Percentiles rank a stretch among this genome's conserved stretches.
These are phyloP conservation scores for Neodiprion fabricii DNA, from an alignment of 1,140 invertebrate species.

Conservation along the genomic window DNA sequence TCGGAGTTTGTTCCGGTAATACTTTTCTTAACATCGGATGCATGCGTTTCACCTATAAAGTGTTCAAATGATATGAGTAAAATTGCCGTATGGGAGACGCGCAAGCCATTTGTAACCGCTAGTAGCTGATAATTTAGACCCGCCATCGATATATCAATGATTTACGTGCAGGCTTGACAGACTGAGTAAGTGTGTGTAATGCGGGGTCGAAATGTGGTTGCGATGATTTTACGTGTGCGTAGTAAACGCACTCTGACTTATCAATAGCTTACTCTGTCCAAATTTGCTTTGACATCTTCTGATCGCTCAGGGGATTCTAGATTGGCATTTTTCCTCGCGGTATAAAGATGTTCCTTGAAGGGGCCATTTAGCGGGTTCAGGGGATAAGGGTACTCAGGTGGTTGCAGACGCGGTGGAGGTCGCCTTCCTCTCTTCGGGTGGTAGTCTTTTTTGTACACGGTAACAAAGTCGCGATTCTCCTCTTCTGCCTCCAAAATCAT, in stretches of 20 bases:
- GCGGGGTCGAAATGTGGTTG: too few relatives aligned
- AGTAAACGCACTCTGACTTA: neutral
- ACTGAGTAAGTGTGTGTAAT: too few relatives aligned
- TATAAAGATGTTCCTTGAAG: slow-evolving; percentile 36
- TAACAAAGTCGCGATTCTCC: slow-evolving; percentile 42
- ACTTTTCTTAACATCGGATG: slow-evolving; percentile 32
- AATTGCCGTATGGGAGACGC: too few relatives aligned
- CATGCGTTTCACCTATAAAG: neutral
- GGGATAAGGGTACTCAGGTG: slow-evolving; percentile 21
- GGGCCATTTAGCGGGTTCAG: slow-evolving; percentile 36
- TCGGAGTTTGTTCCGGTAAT: slow-evolving; percentile 27
- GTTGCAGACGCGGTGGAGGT: slow-evolving; percentile 12
- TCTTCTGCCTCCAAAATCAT: slow-evolving; percentile 43
- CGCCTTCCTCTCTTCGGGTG: slow-evolving; percentile 18
- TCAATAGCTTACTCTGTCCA: slow-evolving; percentile 33
- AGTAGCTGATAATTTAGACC: too few relatives aligned
- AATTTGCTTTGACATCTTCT: slow-evolving; percentile 30
- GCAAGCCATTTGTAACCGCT: too few relatives aligned
- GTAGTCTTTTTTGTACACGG: slow-evolving; percentile 38
- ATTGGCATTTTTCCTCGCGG: slow-evolving; percentile 26
- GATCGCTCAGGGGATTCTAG: slow-evolving; percentile 28
- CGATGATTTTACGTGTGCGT: too few relatives aligned
- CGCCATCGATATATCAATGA: too few relatives aligned
- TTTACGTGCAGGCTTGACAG: too few relatives aligned
- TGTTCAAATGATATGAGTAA: too few relatives aligned